A percentile compares a stretch with the other conserved stretches of the same genome.
Evolutionary conservation across 2,113 vertebrate species (phyloP).

Genomic region (Dromas ardeola): DNA sequence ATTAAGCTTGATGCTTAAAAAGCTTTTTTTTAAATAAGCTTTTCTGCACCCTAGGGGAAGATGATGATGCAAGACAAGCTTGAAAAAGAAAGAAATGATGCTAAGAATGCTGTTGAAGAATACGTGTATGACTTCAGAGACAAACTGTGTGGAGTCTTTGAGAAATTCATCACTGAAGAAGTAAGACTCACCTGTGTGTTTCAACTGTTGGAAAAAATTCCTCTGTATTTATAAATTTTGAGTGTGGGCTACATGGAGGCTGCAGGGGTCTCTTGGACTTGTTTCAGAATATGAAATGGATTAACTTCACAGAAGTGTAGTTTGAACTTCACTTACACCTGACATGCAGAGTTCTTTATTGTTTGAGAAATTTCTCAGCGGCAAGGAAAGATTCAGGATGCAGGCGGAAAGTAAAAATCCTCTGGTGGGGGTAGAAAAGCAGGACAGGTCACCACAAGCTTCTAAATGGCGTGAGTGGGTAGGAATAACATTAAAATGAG

Average conservation of each 20-base stretch:
- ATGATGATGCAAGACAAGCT: slow-evolving; percentile 96
- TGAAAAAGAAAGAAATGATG: slow-evolving; percentile 93
- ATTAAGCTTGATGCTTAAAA: not conserved
- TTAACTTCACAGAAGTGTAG: not conserved
- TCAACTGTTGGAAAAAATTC: not conserved
- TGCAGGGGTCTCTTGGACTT: not conserved
- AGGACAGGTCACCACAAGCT: not conserved
- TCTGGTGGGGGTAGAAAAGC: not conserved
- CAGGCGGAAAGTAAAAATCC: not conserved
- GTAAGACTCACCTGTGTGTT: slow-evolving; percentile 60
- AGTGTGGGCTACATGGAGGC: not conserved
- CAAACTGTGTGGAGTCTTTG: slow-evolving; percentile 87
- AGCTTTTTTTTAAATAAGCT: not conserved
- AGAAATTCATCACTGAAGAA: slow-evolving; percentile 88
- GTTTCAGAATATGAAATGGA: not conserved
- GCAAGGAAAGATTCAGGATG: not conserved
- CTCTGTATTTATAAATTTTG: not conserved
- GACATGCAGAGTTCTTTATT: not conserved
- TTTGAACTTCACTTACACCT: not conserved
- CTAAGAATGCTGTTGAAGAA: slow-evolving; percentile 95
- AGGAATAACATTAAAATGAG: not conserved
- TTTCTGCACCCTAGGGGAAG: slow-evolving; percentile 77
- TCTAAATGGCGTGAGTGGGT: not conserved
- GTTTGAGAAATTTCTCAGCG: not conserved
- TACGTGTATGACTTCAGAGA: slow-evolving; percentile 94